Conservation (phyloP, 37 sponge, comb jelly and placozoan species). For the Chondrosia reniformis region DNA sequence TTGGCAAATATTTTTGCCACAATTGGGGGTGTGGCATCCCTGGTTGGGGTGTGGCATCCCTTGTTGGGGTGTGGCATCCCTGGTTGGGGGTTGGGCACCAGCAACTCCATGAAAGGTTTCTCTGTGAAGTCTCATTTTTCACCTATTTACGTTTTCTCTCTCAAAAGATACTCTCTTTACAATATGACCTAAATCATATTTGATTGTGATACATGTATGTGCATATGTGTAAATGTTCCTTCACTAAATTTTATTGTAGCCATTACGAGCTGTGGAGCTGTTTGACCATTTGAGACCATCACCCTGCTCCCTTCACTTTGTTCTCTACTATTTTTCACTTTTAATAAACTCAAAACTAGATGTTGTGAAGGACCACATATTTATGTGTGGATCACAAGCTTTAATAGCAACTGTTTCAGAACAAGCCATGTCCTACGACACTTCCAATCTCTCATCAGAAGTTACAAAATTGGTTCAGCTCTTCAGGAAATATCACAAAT, state of each 20-base stretch:
- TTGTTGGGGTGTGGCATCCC: too few species aligned
- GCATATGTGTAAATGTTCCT: background rate
- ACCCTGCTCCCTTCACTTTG: slow-evolving; percentile 38
- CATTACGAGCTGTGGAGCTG: slow-evolving; percentile 18
- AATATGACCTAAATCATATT: too few species aligned
- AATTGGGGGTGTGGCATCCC: too few species aligned
- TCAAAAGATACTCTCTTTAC: too few species aligned
- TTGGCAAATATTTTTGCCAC: too few species aligned
- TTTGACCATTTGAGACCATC: slow-evolving; percentile 15
- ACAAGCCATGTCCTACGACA: slow-evolving; percentile 33
- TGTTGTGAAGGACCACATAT: background rate
- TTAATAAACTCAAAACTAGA: slow-evolving; percentile 20
- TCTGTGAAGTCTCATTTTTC: too few species aligned
- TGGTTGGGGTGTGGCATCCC: too few species aligned
- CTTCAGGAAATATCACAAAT: slow-evolving; percentile 29
- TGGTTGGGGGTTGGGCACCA: too few species aligned
- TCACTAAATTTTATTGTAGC: background rate
- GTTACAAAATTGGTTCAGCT: slow-evolving; percentile 29
- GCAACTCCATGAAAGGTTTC: too few species aligned
- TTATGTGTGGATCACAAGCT: background rate
- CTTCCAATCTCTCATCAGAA: slow-evolving; percentile 28
- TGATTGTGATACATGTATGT: too few species aligned
- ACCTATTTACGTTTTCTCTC: too few species aligned
- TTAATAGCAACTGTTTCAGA: background rate
- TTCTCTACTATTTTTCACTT: slow-evolving; percentile 50